phyloP scores from a whole-genome alignment of 2,113 vertebrate genomes.

The Pollimyrus isidori region DNA sequence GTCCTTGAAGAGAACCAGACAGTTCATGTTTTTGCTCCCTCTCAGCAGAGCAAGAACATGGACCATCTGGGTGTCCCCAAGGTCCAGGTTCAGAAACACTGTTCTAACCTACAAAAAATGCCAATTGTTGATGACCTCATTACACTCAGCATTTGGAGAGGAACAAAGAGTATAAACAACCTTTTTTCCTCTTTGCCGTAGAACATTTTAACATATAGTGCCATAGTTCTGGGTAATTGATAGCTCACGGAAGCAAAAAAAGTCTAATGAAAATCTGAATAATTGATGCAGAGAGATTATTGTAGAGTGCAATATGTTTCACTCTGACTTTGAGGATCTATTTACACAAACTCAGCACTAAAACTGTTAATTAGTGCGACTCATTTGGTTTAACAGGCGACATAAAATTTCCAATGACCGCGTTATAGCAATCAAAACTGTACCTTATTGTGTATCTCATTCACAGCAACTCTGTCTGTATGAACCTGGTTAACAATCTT shows the following conservation, averaged over 20 bases:
- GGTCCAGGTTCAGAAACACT: not conserved
- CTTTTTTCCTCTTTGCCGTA: not conserved
- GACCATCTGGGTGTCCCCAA: not conserved
- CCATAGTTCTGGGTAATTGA: not conserved
- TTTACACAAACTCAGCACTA: not conserved
- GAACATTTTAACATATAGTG: not conserved
- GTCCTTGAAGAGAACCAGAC: not conserved
- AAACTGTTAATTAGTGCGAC: not conserved
- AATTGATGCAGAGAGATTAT: not conserved
- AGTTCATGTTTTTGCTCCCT: not conserved
- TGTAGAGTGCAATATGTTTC: not conserved
- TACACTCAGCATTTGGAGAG: not conserved
- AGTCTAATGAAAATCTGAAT: slow-evolving; percentile 3
- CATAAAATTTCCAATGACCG: not conserved
- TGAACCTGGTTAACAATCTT: not conserved
- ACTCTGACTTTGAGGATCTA: not conserved
- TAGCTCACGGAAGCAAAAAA: not conserved
- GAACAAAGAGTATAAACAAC: not conserved
- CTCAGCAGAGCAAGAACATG: not conserved
- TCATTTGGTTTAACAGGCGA: not conserved
- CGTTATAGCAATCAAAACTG: not conserved
- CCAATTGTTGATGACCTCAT: not conserved
- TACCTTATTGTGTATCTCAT: not conserved
- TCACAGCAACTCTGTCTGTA: not conserved
- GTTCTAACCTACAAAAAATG: not conserved